Conservation (phyloP, 2,888 invertebrate genomes). For the Drosophila mayaguana region DNA sequence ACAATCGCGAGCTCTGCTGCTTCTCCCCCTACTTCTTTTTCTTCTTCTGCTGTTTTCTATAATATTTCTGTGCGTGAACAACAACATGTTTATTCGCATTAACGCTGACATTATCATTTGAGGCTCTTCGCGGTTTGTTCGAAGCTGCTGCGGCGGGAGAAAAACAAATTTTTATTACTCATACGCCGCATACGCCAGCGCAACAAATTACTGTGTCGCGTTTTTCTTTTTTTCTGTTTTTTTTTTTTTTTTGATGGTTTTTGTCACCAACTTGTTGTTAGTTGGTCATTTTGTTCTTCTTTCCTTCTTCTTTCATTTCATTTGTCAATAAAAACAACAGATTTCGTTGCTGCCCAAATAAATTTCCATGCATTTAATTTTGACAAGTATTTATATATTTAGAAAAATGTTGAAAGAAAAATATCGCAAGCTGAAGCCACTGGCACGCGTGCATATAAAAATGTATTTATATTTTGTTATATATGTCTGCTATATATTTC, state of each 20-base stretch:
- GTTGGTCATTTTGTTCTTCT: not conserved
- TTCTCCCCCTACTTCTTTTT: not conserved
- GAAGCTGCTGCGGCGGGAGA: slow-evolving; percentile 26
- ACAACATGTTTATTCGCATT: slow-evolving; percentile 40
- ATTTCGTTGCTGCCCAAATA: slow-evolving; percentile 53
- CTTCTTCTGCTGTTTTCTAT: not conserved
- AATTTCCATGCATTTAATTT: slow-evolving; percentile 63
- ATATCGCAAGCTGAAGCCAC: not conserved
- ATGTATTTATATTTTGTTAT: not conserved
- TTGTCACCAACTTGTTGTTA: slow-evolving; percentile 37
- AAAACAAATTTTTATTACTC: slow-evolving; percentile 65
- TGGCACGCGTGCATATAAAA: slow-evolving; percentile 39
- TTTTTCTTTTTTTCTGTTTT: not conserved
- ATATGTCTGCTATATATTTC: slow-evolving; percentile 10
- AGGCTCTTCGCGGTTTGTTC: slow-evolving; percentile 33
- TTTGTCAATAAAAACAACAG: slow-evolving; percentile 47
- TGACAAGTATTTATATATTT: slow-evolving; percentile 33
- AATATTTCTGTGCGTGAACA: slow-evolving; percentile 16
- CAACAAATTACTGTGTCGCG: slow-evolving; percentile 34
- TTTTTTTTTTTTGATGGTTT: not conserved
- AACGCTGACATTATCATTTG: slow-evolving; percentile 42
- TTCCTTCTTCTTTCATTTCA: not conserved
- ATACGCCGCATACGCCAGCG: slow-evolving; percentile 56
- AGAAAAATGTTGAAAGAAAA: slow-evolving; percentile 33
- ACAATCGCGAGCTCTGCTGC: not conserved